Evolutionary conservation across 2,797 vertebrate species (phyloP), one percentile per base, ranked within the genome.

Genomic region (Danio albolineatus): DNA sequence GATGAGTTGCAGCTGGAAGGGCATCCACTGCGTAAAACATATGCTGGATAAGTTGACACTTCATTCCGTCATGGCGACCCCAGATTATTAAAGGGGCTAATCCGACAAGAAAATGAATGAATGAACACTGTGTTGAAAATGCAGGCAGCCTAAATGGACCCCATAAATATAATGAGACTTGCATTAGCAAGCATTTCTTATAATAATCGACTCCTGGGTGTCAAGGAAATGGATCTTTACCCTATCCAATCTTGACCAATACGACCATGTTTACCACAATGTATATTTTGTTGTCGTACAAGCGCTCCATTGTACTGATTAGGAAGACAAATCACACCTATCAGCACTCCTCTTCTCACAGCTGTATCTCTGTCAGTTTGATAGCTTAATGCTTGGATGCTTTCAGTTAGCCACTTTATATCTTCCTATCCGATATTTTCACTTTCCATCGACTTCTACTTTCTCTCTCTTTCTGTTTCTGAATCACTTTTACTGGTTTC

Each of bases 401-500:
- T 77, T 77, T 77, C 21, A 0, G 10, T 36, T 76, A 36, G 19
- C 13, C 9, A 66, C 49, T 76, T 75, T 54, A 7, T 17, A 28
- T 6, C 41, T 17, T 38, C 38, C 14, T 13, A 17, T 51, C 48
- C 60, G 64, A 1, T 62, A 66, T 66, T 77, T 17, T 16, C 38
- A n/a, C 7, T 57, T 57, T 48, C n/a, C 64, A 49, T 21, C 46
- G 8, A 59, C 53, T n/a, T n/a, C n/a, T n/a, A n/a, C n/a, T n/a
- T n/a, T n/a, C n/a, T 28, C 19, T 17, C 73, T 39, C 13, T 62
- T 19, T 41, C 51, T 16, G 43, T 61, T 67, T 59, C 41, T 67
- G 41, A 59, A 53, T 76, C 39, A 57, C 7, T 69, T 69, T 39
- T 39, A 57, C 75, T 59, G 43, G 43, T 38, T 59, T 69, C 14